Percentiles rank a stretch among this genome's conserved stretches.
Evolutionary conservation across 2,888 invertebrate species (phyloP).

Genomic region (Mythimna loreyi): DNA sequence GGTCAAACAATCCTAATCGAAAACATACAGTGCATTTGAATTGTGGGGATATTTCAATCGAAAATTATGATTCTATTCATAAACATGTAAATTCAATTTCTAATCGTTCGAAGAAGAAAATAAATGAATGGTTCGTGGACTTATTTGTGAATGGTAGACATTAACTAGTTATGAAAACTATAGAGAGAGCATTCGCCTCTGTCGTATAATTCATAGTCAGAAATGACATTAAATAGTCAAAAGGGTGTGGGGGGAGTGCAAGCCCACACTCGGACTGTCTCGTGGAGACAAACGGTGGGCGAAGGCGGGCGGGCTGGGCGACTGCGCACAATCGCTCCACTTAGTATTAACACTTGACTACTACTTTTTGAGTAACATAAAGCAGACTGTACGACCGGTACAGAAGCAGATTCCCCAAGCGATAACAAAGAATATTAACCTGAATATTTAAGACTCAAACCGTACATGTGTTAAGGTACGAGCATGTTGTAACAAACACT

Average conservation of each 20-base stretch:
- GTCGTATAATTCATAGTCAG: conserved; percentile 9
- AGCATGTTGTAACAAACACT: conserved; percentile 59
- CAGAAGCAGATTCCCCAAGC: conserved; percentile 43
- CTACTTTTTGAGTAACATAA: conserved; percentile 9
- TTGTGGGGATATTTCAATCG: conserved; percentile 17
- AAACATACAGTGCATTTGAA: conserved; percentile 49
- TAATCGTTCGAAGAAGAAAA: conserved; percentile 35
- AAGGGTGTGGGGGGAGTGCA: conserved; percentile 7
- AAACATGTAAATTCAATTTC: conserved; percentile 40
- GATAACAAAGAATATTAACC: conserved; percentile 50
- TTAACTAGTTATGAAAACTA: conserved; percentile 19
- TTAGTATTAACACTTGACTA: conserved; percentile 13
- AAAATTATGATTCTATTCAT: conserved; percentile 24
- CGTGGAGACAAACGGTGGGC: conserved; percentile 9
- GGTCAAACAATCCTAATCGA: conserved; percentile 43
- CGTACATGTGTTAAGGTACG: conserved; percentile 35
- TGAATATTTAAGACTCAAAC: conserved; percentile 50
- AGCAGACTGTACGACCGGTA: conserved; percentile 11
- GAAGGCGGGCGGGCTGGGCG: conserved; percentile 18
- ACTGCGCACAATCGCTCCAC: conserved; percentile 4
- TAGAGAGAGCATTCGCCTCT: conserved; percentile 25
- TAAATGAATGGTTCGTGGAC: conserved; percentile 20
- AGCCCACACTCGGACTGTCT: conserved; percentile 12
- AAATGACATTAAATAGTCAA: conserved; percentile 5
- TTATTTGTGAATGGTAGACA: conserved; percentile 29